Percentiles rank a stretch among this genome's conserved stretches.
Conservation (phyloP, 2,888 invertebrate genomes). For the Pemphredon lugubris region DNA sequence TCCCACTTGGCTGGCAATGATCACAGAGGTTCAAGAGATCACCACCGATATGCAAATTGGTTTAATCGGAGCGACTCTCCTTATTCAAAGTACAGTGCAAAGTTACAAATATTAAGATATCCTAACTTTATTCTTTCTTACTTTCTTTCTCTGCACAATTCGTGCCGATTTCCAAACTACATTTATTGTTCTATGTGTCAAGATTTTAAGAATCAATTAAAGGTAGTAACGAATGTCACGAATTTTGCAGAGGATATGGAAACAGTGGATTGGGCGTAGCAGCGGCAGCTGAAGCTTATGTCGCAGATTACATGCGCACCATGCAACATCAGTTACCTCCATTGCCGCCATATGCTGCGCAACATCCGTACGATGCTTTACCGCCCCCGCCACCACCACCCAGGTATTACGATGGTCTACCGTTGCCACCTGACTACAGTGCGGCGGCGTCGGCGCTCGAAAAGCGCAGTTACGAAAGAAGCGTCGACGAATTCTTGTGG, state of each 20-base stretch:
- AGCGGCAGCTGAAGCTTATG: slow-evolving; percentile 91
- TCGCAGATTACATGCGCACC: slow-evolving; percentile 93
- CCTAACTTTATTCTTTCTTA: no score
- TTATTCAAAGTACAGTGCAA: slow-evolving; percentile 76
- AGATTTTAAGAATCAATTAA: not conserved
- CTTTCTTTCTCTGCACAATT: no score
- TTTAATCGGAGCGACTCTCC: slow-evolving; percentile 77
- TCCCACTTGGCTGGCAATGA: slow-evolving; percentile 72
- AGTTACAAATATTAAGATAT: no score
- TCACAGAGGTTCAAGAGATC: slow-evolving; percentile 75
- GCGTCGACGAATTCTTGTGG: slow-evolving; percentile 94
- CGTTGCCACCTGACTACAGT: slow-evolving; percentile 89
- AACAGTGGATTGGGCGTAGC: slow-evolving; percentile 83
- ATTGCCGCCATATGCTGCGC: slow-evolving; percentile 91
- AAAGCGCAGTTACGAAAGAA: slow-evolving; percentile 92
- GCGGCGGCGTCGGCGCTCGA: slow-evolving; percentile 85
- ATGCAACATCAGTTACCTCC: slow-evolving; percentile 94
- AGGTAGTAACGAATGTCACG: no score
- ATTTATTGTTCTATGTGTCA: not conserved
- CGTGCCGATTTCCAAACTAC: no score
- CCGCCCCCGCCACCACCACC: slow-evolving; percentile 87
- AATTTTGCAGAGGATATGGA: slow-evolving; percentile 79
- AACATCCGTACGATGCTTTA: slow-evolving; percentile 81
- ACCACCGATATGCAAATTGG: slow-evolving; percentile 76
- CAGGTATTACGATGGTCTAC: slow-evolving; percentile 90